A percentile compares a stretch with the other conserved stretches of the same genome.
These are phyloP conservation scores for Linepithema humile DNA, from an alignment of 1,140 invertebrate species.

Conservation along the genomic window DNA sequence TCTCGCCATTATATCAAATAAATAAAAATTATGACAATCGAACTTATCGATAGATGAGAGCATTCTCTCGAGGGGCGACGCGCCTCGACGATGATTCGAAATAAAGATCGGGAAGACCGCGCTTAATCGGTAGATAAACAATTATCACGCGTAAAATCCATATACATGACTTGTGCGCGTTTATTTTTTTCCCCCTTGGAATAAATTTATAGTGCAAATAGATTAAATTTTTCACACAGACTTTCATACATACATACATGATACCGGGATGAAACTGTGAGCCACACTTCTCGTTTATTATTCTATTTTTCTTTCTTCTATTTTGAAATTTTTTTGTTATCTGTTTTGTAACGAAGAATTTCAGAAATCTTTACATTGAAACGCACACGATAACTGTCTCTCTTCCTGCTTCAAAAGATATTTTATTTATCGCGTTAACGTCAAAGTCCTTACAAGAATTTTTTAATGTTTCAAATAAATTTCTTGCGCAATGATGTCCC, in stretches of 20 bases:
- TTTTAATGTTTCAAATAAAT: not conserved
- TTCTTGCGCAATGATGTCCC: not conserved
- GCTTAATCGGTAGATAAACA: slow-evolving; percentile 47
- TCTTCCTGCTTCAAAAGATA: not conserved
- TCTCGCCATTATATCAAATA: not conserved
- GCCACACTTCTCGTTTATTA: not conserved
- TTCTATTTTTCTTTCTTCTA: not conserved
- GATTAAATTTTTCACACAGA: not conserved
- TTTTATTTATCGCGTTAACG: not conserved
- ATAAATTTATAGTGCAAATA: not conserved
- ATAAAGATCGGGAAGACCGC: slow-evolving; percentile 37
- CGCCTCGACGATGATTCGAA: slow-evolving; percentile 44
- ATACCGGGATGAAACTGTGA: not conserved
- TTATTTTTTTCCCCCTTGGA: not conserved
- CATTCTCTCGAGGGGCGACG: slow-evolving; percentile 25
- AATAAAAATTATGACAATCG: not conserved
- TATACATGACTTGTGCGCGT: not conserved
- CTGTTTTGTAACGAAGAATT: not conserved
- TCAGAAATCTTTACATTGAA: not conserved
- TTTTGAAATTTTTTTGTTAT: not conserved
- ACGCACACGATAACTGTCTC: not conserved
- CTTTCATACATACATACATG: too few species aligned
- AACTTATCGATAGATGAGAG: slow-evolving; percentile 50
- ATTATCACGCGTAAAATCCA: slow-evolving; percentile 45
- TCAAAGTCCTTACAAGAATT: too few species aligned